Evolutionary conservation across 2,797 vertebrate genomes (phyloP).

Genomic region (Tokudaia muenninki): DNA sequence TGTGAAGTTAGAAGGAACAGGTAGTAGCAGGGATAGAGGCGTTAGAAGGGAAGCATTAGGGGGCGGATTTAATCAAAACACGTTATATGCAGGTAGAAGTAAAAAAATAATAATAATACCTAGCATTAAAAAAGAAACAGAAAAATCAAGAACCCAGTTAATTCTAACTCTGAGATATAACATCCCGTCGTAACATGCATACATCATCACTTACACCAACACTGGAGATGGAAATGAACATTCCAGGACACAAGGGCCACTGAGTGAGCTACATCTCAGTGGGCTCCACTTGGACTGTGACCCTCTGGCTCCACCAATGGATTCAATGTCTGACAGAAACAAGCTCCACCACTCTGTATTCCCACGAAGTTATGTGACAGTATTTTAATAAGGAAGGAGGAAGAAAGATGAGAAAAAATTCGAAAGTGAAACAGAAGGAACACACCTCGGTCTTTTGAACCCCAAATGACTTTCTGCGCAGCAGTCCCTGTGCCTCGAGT

Average conservation of each 20-base stretch:
- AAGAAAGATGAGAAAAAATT: not conserved
- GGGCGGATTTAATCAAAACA: not conserved
- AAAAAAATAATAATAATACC: not conserved
- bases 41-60: too few species aligned
- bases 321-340: not conserved
- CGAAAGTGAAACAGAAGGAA: slow-evolving; percentile 38
- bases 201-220: not conserved
- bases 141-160: not conserved
- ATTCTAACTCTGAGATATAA: not conserved
- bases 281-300: not conserved
- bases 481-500: not conserved
- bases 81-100: not conserved
- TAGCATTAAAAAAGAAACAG: not conserved
- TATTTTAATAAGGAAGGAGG: not conserved
- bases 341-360: not conserved
- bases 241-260: not conserved
- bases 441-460: not conserved
- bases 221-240: not conserved
- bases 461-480: not conserved
- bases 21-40: not conserved
- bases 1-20: not conserved
- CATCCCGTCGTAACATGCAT: not conserved
- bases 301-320: not conserved
- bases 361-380: not conserved
- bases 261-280: not conserved